Base-by-base conservation (phyloP, 2,113 vertebrate species). In the Thunnus thynnus region DNA sequence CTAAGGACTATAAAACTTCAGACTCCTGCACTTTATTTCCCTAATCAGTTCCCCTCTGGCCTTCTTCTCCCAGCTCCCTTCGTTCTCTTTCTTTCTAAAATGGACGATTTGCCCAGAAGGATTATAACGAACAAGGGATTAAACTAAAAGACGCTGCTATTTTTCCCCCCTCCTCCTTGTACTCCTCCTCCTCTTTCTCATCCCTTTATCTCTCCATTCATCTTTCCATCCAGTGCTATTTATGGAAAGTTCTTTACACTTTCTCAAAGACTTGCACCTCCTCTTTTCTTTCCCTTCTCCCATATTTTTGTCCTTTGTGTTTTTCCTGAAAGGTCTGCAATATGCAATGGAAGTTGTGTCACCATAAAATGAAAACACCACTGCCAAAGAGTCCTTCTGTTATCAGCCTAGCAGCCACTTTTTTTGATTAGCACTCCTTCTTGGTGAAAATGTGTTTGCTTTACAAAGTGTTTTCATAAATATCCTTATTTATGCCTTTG, bases 1-100 rank as follows among this genome's bases (percentile, higher is more conserved):
- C 58, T 25, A 86, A 89, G 69, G 86, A 91, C 91, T 89, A 88
- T 62, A 89, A 89, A 88, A 87, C 72, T 68, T 85, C 80, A 88
- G 74, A 87, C 85, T 92, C 87, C 81, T 86, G 93, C 93, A 94
- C 93, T 93, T 94, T 94, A 94, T 84, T 86, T 86, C 81, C 88
- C 61, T 11, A 48, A 77, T 80, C 76, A 61, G 76, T 77, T 78
- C 52, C 83, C 80, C 70, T 77, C 61, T 83, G 44, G 46, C 64
- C 17, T 76, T 44, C 58, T 58, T 51, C 55, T 61, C 72, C 8
- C 13, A 44, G 50, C 22, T 72, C 54, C 27, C 27, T 30, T 80
- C 48, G 69, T 72, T 76, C 51, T 85, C 67, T 83, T 86, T 76
- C 77, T 88, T 79, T 88, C 77, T 72, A 84, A 80, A 48, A 90